phyloP scores from a whole-genome alignment of 2,888 invertebrate species.

The Eubasilissa splendida region DNA sequence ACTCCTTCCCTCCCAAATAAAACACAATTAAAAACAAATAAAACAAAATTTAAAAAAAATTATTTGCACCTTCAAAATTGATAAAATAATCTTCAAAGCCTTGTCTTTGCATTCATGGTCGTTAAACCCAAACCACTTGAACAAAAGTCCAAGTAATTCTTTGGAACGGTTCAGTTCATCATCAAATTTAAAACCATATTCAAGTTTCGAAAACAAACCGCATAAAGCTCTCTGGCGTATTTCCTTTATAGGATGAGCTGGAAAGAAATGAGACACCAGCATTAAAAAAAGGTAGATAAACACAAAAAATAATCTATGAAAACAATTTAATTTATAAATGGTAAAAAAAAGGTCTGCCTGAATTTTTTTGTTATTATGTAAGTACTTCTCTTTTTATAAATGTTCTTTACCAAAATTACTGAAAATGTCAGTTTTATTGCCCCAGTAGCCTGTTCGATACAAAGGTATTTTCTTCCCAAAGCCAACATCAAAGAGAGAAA shows the following conservation, averaged over 20 bases:
- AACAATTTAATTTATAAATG: no score
- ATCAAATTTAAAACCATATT: constrained; percentile 75
- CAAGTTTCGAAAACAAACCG: constrained; percentile 75
- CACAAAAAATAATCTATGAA: neutral
- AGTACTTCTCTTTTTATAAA: no score
- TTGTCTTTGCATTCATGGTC: constrained; percentile 71
- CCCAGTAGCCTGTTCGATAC: no score
- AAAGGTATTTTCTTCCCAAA: no score
- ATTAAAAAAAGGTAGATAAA: neutral
- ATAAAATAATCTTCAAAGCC: constrained; percentile 73
- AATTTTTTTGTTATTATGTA: no score
- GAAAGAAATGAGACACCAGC: constrained; percentile 33
- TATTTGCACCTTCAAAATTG: constrained; percentile 70
- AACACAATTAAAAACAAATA: constrained; percentile 29
- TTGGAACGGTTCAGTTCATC: constrained; percentile 75
- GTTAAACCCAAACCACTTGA: constrained; percentile 77
- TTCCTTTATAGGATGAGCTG: constrained; percentile 74
- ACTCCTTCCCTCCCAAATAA: no score
- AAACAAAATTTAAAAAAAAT: constrained; percentile 35
- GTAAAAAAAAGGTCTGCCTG: no score
- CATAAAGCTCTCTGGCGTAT: constrained; percentile 73
- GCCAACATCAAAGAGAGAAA: no score
- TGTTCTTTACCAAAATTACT: no score
- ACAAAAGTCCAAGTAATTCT: constrained; percentile 73
- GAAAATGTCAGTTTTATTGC: no score